Percentiles rank a stretch among this genome's conserved stretches.
These are phyloP conservation scores for Mythimna vitellina DNA, from an alignment of 2,888 invertebrate genomes.

Conservation along the genomic window DNA sequence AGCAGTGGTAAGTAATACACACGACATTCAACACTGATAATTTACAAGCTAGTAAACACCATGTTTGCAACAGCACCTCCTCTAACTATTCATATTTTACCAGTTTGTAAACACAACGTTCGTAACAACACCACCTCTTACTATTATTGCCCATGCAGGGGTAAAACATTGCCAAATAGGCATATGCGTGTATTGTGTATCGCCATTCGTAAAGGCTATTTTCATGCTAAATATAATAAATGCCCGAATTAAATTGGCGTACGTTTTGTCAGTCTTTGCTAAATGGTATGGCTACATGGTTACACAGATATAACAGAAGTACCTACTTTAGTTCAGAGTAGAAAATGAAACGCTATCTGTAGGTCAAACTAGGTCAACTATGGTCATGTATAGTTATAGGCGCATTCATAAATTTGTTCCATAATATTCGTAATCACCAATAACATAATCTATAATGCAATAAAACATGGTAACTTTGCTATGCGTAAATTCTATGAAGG, in stretches of 20 bases:
- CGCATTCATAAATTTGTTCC: background rate
- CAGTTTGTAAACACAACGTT: background rate
- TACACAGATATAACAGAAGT: conserved; percentile 10
- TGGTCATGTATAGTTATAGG: background rate
- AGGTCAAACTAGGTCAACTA: conserved; percentile 16
- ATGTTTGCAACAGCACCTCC: background rate
- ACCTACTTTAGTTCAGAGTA: conserved; percentile 1
- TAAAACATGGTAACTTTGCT: background rate
- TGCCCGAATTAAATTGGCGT: background rate
- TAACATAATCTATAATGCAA: background rate
- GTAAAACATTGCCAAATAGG: background rate
- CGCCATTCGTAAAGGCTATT: background rate
- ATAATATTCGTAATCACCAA: background rate
- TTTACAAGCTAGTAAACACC: background rate
- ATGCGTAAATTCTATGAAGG: background rate
- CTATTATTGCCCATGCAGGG: background rate
- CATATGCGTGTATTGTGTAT: background rate
- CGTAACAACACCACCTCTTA: background rate
- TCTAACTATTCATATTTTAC: background rate
- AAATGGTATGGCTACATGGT: background rate
- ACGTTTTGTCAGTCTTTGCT: background rate
- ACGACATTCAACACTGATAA: no score
- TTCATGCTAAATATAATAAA: background rate
- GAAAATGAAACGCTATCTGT: conserved; percentile 7
- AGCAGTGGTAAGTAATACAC: conserved; percentile 95